Evolutionary conservation across 2,888 invertebrate species (phyloP).

Genomic region (Harpalus rufipes): DNA sequence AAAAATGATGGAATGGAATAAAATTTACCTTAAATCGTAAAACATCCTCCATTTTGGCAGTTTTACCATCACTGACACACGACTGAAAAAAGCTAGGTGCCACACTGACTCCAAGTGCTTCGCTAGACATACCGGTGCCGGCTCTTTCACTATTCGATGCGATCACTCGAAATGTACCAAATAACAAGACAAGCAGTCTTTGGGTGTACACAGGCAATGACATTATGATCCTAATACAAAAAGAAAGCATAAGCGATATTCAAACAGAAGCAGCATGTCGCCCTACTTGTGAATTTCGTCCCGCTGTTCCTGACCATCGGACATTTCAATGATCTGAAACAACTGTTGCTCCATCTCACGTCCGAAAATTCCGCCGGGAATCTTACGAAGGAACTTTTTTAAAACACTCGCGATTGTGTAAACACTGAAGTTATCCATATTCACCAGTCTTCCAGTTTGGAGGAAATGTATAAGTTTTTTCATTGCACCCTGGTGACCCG

Average conservation of each 20-base stretch:
- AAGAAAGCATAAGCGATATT: constrained; percentile 47
- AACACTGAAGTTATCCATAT: constrained; percentile 96
- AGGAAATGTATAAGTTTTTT: constrained; percentile 95
- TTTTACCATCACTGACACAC: constrained; percentile 96
- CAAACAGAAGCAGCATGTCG: constrained; percentile 28
- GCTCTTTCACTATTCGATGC: constrained; percentile 94
- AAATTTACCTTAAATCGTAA: constrained; percentile 91
- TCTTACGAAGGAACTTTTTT: constrained; percentile 97
- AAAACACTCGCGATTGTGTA: constrained; percentile 99
- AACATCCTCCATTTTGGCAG: constrained; percentile 97
- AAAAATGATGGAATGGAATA: not conserved
- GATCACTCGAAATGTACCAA: constrained; percentile 97
- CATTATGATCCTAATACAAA: constrained; percentile 85
- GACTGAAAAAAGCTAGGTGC: constrained; percentile 98
- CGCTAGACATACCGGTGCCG: constrained; percentile 95
- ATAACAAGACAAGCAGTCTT: constrained; percentile 94
- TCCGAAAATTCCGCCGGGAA: constrained; percentile 98
- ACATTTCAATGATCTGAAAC: constrained; percentile 91
- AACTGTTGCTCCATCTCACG: constrained; percentile 93
- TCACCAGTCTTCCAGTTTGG: constrained; percentile 92
- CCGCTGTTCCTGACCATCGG: constrained; percentile 90
- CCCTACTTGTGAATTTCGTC: constrained; percentile 93
- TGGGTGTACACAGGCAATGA: constrained; percentile 94
- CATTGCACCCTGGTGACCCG: constrained; percentile 96
- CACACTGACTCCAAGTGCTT: constrained; percentile 96